Evolutionary conservation across 2,797 vertebrate species (phyloP).

Genomic region (Discoglossus pictus): DNA sequence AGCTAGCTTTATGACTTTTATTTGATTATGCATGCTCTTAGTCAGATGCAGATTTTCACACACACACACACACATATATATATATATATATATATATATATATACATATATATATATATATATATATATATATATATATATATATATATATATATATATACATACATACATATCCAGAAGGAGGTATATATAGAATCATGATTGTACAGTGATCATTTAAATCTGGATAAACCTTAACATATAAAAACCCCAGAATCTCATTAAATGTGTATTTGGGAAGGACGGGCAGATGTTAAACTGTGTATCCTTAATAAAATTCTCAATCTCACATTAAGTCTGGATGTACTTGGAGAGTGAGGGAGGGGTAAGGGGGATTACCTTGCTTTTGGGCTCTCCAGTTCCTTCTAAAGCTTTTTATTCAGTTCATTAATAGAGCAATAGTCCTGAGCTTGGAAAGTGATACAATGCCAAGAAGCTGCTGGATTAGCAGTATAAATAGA

Average conservation of each 20-base stretch:
- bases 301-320: neutral
- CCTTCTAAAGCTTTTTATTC: conserved; percentile 9
- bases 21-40: no score
- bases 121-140: no score
- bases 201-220: no score
- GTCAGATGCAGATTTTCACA: no score
- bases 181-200: no score
- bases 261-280: neutral
- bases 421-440: conserved; percentile 7
- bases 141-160: no score
- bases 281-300: conserved; percentile 5
- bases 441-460: conserved; percentile 12
- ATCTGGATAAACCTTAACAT: neutral
- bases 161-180: no score
- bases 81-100: no score
- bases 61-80: no score
- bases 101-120: no score
- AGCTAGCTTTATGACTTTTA: no score
- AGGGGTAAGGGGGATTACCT: conserved; percentile 11
- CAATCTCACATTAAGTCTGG: neutral
- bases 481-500: conserved; percentile 22
- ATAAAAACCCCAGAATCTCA: neutral
- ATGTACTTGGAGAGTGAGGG: neutral
- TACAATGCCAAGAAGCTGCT: neutral
- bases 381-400: neutral